Percentiles rank a stretch among this genome's conserved stretches.
Evolutionary conservation across 2,113 vertebrate species (phyloP).

Genomic region (Zapornia atra): DNA sequence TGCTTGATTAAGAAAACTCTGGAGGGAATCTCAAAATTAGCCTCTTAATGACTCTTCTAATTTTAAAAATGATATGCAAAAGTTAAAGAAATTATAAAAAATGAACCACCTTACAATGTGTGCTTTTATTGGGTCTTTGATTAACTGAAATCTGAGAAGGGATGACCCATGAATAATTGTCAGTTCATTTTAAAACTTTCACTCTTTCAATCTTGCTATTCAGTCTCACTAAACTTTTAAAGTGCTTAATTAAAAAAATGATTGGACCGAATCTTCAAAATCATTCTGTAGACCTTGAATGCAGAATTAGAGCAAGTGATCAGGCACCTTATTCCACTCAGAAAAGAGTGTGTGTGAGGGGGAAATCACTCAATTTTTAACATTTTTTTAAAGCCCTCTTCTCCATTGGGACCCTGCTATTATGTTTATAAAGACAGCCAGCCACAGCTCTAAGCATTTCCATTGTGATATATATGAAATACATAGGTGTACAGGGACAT

Average conservation of each 20-base stretch:
- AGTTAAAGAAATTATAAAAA: constrained; percentile 51
- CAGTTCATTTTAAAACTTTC: constrained; percentile 27
- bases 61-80: constrained; percentile 44
- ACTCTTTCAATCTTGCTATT: constrained; percentile 2
- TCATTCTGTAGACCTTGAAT: not conserved
- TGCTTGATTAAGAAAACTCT: constrained; percentile 48
- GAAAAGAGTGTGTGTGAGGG: not conserved
- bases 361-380: not conserved
- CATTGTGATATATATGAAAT: not conserved
- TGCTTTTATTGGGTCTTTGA: constrained; percentile 39
- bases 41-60: constrained; percentile 37
- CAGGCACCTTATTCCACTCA: not conserved
- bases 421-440: not conserved
- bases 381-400: not conserved
- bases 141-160: constrained; percentile 41
- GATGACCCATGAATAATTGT: constrained; percentile 51
- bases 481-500: rapidly evolving
- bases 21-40: constrained; percentile 40
- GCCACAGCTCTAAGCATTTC: not conserved
- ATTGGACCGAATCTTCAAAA: constrained; percentile 29
- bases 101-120: constrained; percentile 29
- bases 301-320: not conserved
- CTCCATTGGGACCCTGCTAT: not conserved
- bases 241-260: constrained; percentile 50
- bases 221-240: constrained; percentile 30